phyloP scores from a whole-genome alignment of 1,140 invertebrate species.

The Aphelenchoides fujianensis region DNA sequence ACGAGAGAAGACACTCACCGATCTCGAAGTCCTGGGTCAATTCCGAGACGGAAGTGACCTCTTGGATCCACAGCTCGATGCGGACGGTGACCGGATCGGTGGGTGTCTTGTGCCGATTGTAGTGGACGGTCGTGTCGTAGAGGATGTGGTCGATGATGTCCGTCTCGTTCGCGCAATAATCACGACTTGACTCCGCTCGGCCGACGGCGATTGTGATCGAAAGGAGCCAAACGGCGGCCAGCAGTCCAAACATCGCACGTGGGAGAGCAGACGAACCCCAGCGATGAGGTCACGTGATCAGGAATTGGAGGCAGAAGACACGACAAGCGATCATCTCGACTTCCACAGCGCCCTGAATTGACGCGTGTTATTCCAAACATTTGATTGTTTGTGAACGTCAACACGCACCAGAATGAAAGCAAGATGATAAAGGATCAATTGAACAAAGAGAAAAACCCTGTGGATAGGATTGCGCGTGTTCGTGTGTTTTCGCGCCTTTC shows the following conservation, averaged over 20 bases:
- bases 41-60: slow-evolving; percentile 56
- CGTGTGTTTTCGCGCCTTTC: slow-evolving; percentile 1
- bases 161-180: slow-evolving; percentile 61
- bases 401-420: no score
- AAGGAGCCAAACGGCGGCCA: neutral
- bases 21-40: slow-evolving; percentile 63
- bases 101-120: slow-evolving; percentile 58
- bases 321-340: neutral
- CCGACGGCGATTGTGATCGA: no score
- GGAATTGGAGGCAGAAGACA: neutral
- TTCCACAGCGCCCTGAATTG: no score
- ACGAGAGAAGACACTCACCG: slow-evolving; percentile 35
- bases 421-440: no score
- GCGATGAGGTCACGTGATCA: neutral
- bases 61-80: slow-evolving; percentile 57
- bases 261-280: neutral
- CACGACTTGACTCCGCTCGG: slow-evolving; percentile 10
- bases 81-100: slow-evolving; percentile 58
- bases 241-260: neutral
- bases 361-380: neutral
- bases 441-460: no score
- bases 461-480: neutral
- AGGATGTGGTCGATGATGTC: slow-evolving; percentile 62
- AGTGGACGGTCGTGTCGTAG: slow-evolving; percentile 56
- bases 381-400: no score